Percentiles rank a stretch among this genome's conserved stretches.
phyloP scores from a whole-genome alignment of 2,797 vertebrate species.

The Synaphobranchus kaupii region DNA sequence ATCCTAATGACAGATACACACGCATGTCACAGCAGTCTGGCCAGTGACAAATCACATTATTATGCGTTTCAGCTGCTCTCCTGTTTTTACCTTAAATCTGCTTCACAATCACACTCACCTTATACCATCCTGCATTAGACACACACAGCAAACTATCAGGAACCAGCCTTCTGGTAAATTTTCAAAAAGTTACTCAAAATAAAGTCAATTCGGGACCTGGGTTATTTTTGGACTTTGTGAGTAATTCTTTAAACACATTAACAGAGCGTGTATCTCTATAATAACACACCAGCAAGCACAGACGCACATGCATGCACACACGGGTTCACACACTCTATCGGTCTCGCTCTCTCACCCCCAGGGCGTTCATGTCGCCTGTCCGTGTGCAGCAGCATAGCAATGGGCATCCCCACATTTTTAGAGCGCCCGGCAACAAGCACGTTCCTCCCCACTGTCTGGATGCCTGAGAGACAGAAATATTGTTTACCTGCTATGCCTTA shows the following conservation, averaged over 20 bases:
- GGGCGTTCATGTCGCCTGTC: conserved; percentile 86
- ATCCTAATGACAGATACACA: background rate
- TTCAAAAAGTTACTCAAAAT: background rate
- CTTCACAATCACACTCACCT: background rate
- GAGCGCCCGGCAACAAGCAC: conserved; percentile 89
- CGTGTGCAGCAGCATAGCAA: conserved; percentile 87
- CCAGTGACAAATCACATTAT: background rate
- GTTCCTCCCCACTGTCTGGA: conserved; percentile 85
- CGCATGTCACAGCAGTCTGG: background rate
- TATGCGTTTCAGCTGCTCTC: background rate
- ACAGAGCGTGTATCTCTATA: background rate
- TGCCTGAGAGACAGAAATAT: conserved; percentile 58
- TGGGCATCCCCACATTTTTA: conserved; percentile 93
- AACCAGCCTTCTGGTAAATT: background rate
- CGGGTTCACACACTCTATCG: background rate
- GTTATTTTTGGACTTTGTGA: background rate
- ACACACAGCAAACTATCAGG: background rate
- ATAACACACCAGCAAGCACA: background rate
- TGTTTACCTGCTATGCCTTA: too few species aligned
- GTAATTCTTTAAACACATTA: background rate
- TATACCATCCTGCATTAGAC: background rate
- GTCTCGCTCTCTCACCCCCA: conserved; percentile 73
- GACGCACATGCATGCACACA: background rate
- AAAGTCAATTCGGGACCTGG: background rate
- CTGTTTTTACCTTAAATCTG: background rate